Evolutionary conservation across 2,113 vertebrate species (phyloP).

Genomic region (Silurus glanis): DNA sequence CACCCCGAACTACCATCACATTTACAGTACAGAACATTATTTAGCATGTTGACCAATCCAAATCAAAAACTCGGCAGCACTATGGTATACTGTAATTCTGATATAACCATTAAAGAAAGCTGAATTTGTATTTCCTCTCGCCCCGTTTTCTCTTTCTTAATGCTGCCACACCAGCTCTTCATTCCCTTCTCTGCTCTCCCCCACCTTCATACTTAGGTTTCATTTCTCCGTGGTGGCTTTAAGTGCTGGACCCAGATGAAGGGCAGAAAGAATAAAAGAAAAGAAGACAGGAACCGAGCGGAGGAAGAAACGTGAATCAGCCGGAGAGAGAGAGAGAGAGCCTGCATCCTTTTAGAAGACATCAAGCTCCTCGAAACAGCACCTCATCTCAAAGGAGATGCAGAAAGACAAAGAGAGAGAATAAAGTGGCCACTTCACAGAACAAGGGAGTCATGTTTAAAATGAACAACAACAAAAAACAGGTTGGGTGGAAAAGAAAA

Average conservation of each 20-base stretch:
- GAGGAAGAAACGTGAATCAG: constrained; percentile 51
- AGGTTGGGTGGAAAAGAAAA: constrained; percentile 39
- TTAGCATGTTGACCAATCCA: not conserved
- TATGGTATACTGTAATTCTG: not conserved
- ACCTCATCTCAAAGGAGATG: constrained; percentile 36
- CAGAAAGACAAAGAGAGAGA: constrained; percentile 34
- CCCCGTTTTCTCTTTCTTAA: not conserved
- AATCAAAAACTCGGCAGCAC: not conserved
- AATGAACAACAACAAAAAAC: constrained; percentile 10
- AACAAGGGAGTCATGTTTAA: constrained; percentile 44
- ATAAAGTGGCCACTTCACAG: constrained; percentile 42
- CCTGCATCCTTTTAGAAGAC: constrained; percentile 34
- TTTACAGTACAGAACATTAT: not conserved
- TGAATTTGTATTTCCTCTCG: not conserved
- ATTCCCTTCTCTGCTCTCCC: not conserved
- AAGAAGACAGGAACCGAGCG: constrained; percentile 43
- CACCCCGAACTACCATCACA: not conserved
- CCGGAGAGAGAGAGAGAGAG: constrained; percentile 16
- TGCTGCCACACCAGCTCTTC: not conserved
- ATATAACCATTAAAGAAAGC: not conserved
- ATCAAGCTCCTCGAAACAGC: constrained; percentile 44
- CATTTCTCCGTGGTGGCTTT: constrained; percentile 33
- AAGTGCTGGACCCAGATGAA: constrained; percentile 51
- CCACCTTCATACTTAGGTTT: constrained; percentile 2
- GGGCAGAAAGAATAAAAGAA: constrained; percentile 26